Base-by-base conservation (phyloP, 2,113 vertebrate species). In the Eulemur rufifrons region DNA sequence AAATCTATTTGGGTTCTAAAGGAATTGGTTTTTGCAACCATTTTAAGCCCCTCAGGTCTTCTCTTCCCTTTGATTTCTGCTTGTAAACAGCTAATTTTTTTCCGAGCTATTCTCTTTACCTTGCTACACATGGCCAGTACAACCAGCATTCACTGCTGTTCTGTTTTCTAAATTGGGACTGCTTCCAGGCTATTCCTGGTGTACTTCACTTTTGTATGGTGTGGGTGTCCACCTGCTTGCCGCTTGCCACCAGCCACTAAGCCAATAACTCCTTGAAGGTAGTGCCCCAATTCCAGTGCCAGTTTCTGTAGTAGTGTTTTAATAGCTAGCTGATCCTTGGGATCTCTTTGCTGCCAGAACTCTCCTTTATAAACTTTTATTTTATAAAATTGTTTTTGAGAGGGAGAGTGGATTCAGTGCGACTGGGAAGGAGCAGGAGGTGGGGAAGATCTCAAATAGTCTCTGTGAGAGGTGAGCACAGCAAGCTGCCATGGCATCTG, bases 131-230 rank as follows among this genome's bases (percentile, higher is more conserved):
- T 1, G 0, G 34, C 39, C 4, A 25, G 17, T 15, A 64, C 32
- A 74, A 2, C 15, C 39, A n/a, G 14, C 13, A 6, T 6, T 42
- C 14, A 0, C 63, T 17, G 0, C 25, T 18, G 9, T 34, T 32
- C 59, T 59, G 18, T 32, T 12, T 52, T 14, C 50, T 25, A 9
- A 27, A 15, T 3, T 0, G 29, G 56, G 8, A 3, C 17, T 39
- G 61, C 91, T 63, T 34, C 39, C 39, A 34, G 10, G 1, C 1
- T 21, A 32, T 82, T 47, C 21, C 20, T 12, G 5, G 18, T 54
- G 7, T 3, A 3, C 12, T 13, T n/a, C 0, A 3, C 52, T 64
- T 13, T 59, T 10, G 1, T 25, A 0, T 0, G 0, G 10, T 0
- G 2, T 15, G 27, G 42, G 3, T 14, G 0, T 20, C 21, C 15